A percentile compares a stretch with the other conserved stretches of the same genome.
phyloP scores from a whole-genome alignment of 1,140 invertebrate genomes.

The Drosophila sucinea region DNA sequence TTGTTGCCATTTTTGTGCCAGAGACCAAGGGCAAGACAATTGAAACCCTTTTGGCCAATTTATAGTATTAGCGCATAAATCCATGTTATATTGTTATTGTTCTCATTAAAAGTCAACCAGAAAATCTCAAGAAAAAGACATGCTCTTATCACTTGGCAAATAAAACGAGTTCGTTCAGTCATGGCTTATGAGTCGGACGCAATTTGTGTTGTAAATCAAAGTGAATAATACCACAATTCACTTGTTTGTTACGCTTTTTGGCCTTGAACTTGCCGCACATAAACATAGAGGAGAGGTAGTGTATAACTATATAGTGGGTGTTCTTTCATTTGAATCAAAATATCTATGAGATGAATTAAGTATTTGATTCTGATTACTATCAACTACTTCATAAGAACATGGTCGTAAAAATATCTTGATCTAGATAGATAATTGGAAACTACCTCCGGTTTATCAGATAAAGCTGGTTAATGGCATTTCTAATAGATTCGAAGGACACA shows the following conservation, averaged over 20 bases:
- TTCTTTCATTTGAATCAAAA: neutral
- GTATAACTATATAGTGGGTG: neutral
- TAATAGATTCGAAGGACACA: no score
- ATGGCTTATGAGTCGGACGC: neutral
- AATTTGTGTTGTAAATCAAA: constrained; percentile 29
- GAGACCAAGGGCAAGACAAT: constrained; percentile 93
- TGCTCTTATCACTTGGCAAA: neutral
- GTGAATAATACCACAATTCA: neutral
- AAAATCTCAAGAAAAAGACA: constrained; percentile 14
- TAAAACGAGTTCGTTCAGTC: neutral
- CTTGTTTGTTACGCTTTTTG: neutral
- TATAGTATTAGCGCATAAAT: constrained; percentile 44
- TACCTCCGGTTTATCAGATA: no score
- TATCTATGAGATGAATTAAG: no score
- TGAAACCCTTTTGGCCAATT: constrained; percentile 86
- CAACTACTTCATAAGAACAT: no score
- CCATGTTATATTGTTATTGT: constrained; percentile 35
- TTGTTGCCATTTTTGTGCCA: constrained; percentile 83
- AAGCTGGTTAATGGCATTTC: no score
- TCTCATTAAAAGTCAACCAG: constrained; percentile 30
- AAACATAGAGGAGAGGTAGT: no score
- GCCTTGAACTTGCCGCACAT: neutral
- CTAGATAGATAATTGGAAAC: no score
- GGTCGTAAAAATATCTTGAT: no score
- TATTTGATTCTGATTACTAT: no score